phyloP scores from a whole-genome alignment of 2,113 vertebrate species.

The Morone saxatilis region DNA sequence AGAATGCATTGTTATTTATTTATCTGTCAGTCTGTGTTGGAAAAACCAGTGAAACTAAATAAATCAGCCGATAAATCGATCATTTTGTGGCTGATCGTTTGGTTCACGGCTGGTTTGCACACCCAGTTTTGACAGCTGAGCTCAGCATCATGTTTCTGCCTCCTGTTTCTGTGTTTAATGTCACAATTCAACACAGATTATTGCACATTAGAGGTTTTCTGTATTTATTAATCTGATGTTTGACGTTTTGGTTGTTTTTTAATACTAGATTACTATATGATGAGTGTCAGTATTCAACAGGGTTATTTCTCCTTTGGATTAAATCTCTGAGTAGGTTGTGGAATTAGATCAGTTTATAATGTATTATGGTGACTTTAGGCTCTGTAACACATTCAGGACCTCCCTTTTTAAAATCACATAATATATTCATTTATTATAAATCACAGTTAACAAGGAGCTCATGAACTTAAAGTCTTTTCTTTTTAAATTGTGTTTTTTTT shows the following conservation, averaged over 20 bases:
- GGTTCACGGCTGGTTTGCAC: slow-evolving; percentile 13
- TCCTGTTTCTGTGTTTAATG: not conserved
- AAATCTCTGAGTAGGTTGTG: not conserved
- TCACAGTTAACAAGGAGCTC: not conserved
- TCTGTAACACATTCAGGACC: not conserved
- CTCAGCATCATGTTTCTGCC: slow-evolving; percentile 21
- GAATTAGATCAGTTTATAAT: not conserved
- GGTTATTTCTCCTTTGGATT: slow-evolving; percentile 3
- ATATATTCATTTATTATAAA: not conserved
- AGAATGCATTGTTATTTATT: fast-evolving
- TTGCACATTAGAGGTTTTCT: fast-evolving
- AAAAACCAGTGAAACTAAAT: not conserved
- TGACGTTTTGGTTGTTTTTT: no score
- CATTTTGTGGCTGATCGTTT: not conserved
- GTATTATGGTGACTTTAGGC: not conserved
- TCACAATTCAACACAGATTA: fast-evolving
- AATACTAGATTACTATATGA: not conserved
- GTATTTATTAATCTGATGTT: not conserved
- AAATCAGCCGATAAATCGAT: no score
- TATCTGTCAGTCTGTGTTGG: no score
- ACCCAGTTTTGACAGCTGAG: slow-evolving; percentile 73
- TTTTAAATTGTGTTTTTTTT: not conserved
- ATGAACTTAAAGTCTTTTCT: no score
- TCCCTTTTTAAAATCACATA: not conserved
- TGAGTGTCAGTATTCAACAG: slow-evolving; percentile 17